These are phyloP conservation scores for Coremacera marginata DNA, from an alignment of 2,888 invertebrate genomes.

Conservation along the genomic window DNA sequence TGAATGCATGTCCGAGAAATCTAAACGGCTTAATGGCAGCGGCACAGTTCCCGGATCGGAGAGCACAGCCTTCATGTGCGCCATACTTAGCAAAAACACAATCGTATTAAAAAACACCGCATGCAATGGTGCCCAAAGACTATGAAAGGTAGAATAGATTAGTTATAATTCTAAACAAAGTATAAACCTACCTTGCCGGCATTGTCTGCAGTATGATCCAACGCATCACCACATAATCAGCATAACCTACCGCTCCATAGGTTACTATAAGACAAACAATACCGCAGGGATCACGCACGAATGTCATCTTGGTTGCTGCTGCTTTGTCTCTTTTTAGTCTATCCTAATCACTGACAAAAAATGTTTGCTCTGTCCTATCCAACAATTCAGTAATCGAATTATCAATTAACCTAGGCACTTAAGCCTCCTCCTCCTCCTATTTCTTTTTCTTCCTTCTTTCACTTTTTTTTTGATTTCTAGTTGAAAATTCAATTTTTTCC, in stretches of 20 bases:
- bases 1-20: constrained; percentile 84
- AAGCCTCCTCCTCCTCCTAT: not conserved
- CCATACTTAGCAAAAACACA: constrained; percentile 79
- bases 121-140: constrained; percentile 86
- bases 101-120: constrained; percentile 84
- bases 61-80: constrained; percentile 86
- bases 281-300: constrained; percentile 87
- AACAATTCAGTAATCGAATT: not conserved
- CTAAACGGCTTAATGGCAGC: constrained; percentile 78
- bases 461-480: not conserved
- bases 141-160: constrained; percentile 64
- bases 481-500: not conserved
- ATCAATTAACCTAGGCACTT: not conserved
- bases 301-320: constrained; percentile 70
- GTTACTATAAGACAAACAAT: constrained; percentile 84
- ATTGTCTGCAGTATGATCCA: constrained; percentile 87
- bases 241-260: constrained; percentile 84
- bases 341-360: not conserved
- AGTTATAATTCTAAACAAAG: not conserved
- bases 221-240: constrained; percentile 87
- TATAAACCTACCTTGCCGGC: constrained; percentile 77
- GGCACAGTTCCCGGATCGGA: constrained; percentile 92
- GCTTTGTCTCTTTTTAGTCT: not conserved
- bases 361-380: not conserved
- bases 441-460: not conserved